Evolutionary conservation across 2,113 vertebrate genomes (phyloP), one percentile per base, ranked within the genome.

Genomic region (Eudyptes chrysolophus): DNA sequence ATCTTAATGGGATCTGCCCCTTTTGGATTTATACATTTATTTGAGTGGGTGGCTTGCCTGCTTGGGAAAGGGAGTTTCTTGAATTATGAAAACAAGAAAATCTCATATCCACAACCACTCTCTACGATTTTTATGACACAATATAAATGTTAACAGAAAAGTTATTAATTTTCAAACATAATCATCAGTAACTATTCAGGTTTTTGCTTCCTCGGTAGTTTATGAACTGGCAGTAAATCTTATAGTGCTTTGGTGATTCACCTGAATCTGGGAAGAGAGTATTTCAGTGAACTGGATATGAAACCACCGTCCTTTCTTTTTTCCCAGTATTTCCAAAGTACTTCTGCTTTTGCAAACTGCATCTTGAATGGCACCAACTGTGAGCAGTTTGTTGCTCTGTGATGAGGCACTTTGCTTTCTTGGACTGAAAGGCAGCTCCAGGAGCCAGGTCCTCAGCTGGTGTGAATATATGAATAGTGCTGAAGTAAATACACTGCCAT

Each of bases 381-480:
- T 80, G 96, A 96, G 51, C 79, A 94, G 81, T 90, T 96, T 95
- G 83, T 74, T 92, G 52, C 78, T 86, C 78, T 88, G 81, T 95
- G 92, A 96, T 89, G 95, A 95, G 82, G 81, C 49, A 69, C 77
- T 97, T 89, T 85, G 90, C 70, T 92, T 94, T 92, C 85, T 78
- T 96, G 95, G 95, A 89, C 76, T 75, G 70, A 91, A 94, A 95
- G 68, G 46, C 36, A 94, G 46, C 57, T 91, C 96, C 61, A 94
- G 87, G 70, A 94, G 87, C 86, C 95, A 97, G 78, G 93, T 95
- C 91, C 89, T 96, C 94, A 97, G 94, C 82, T 96, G 94, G 87
- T 94, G 55, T 61, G 83, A 95, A 95, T 85, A 92, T 77, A 92
- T 92, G 90, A 97, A 93, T 92, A 91, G 60, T 36, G 60, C 38